Evolutionary conservation across 2,888 invertebrate genomes (phyloP).

Genomic region (Rhodophaea formosa): DNA sequence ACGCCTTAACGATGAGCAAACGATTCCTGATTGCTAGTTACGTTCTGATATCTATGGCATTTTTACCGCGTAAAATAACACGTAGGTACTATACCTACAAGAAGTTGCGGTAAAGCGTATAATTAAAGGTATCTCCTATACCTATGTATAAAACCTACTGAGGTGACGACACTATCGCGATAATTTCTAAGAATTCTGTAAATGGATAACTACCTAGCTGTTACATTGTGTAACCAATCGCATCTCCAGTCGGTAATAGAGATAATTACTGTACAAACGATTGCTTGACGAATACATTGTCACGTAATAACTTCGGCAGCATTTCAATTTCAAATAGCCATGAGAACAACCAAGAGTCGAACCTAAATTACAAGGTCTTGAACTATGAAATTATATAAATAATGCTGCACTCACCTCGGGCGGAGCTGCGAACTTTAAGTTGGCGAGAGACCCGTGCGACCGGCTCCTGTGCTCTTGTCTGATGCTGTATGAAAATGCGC

Average conservation of each 20-base stretch:
- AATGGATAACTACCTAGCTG: constrained; percentile 15
- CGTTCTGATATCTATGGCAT: too few relatives aligned
- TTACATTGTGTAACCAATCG: constrained; percentile 31
- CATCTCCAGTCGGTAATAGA: constrained; percentile 34
- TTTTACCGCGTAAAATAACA: too few relatives aligned
- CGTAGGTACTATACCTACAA: too few relatives aligned
- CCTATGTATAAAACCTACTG: neutral
- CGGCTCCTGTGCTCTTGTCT: constrained; percentile 95
- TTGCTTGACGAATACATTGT: constrained; percentile 32
- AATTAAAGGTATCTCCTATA: too few relatives aligned
- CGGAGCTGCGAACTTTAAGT: constrained; percentile 93
- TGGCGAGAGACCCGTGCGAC: constrained; percentile 95
- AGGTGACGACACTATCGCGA: neutral
- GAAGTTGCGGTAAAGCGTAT: too few relatives aligned
- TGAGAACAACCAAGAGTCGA: neutral
- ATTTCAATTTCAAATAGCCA: constrained; percentile 14
- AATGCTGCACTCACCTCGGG: constrained; percentile 66
- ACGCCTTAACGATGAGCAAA: too few relatives aligned
- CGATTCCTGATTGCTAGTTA: too few relatives aligned
- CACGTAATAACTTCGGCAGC: constrained; percentile 31
- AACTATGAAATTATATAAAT: neutral
- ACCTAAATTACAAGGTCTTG: neutral
- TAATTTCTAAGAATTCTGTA: constrained; percentile 16
- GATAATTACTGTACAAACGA: constrained; percentile 30
- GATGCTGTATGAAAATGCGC: constrained; percentile 96